These are phyloP conservation scores for Entomyzon cyanotis DNA, from an alignment of 2,113 vertebrate genomes.

Conservation along the genomic window DNA sequence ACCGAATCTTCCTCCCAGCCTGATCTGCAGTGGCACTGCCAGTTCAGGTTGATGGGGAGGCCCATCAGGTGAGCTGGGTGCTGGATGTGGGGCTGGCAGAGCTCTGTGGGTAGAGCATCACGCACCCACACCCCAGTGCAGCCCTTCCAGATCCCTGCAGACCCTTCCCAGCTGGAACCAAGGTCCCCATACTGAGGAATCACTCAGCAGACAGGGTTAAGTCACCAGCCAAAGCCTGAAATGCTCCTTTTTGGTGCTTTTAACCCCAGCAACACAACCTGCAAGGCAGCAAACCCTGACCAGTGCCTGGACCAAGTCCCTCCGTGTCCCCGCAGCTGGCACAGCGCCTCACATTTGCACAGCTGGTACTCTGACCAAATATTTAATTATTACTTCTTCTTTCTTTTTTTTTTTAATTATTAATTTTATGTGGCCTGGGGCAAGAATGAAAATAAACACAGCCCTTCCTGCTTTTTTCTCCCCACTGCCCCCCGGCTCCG, in stretches of 20 bases:
- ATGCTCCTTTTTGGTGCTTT: not conserved
- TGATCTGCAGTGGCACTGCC: too few species aligned
- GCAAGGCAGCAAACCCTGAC: not conserved
- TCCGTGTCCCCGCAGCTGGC: not conserved
- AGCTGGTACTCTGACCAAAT: constrained; percentile 47
- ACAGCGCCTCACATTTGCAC: not conserved
- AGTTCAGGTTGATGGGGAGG: not conserved
- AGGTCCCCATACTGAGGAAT: not conserved
- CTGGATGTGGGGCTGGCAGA: not conserved
- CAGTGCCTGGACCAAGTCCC: not conserved
- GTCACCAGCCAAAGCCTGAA: not conserved
- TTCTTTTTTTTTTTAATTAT: not conserved
- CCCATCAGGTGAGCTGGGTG: not conserved
- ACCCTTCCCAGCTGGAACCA: not conserved
- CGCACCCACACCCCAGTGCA: rapidly evolving
- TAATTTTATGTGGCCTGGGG: constrained; percentile 42
- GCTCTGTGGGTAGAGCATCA: not conserved
- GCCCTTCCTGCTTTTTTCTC: constrained; percentile 32
- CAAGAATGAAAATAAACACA: constrained; percentile 61
- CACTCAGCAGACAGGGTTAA: not conserved
- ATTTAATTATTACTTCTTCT: constrained; percentile 24
- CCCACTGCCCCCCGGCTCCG: not conserved
- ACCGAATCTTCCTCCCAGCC: not conserved
- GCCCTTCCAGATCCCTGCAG: rapidly evolving
- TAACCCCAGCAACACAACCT: not conserved